Base-by-base conservation (phyloP, 2,888 invertebrate genomes). In the Oegoconia quadripuncta region DNA sequence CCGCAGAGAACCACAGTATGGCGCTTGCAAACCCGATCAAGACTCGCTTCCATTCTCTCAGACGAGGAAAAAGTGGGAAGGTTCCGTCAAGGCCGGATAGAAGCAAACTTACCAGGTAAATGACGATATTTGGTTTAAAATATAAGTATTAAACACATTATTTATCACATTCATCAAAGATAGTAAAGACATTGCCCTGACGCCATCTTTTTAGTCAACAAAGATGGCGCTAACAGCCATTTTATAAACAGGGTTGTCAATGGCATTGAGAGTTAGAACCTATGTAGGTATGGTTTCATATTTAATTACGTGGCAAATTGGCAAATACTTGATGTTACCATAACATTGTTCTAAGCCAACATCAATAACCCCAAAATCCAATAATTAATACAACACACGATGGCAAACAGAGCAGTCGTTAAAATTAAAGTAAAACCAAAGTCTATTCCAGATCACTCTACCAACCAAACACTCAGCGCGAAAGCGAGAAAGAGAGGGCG, bases 371-470 rank as follows among this genome's bases (percentile, higher is more conserved):
- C 14, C 8, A 17, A 38, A 32, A 20, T 34, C 11, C 15, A 25
- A 34, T 18, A 30, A 30, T 49, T 35, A 37, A n/a, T n/a, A n/a
- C n/a, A n/a, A n/a, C n/a, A n/a, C n/a, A n/a, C n/a, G n/a, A 31
- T 35, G 39, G 47, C 46, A 30, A 35, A 48, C 46, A 50, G 46
- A 59, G 55, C 67, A 62, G 65, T 59, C 58, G 61, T 70, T n/a
- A 62, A 65, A 68, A 67, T 65, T 55, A 50, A 63, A 64, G 59
- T 79, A 71, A 73, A 79, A 74, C 67, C 48, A 81, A 79, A 57
- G 41, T 33, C 67, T 83, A 64, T 74, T 82, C 52, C 83, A 88
- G 88, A 73, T 88, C 88, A 62, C 76, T 88, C 67, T 88, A 88
- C 77, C 81, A 77, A 42, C 67, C 82, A 72, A 79, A 72, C 64